Evolutionary conservation across 2,113 vertebrate species (phyloP), one percentile per base, ranked within the genome.

Genomic region (Sebastes fasciatus): DNA sequence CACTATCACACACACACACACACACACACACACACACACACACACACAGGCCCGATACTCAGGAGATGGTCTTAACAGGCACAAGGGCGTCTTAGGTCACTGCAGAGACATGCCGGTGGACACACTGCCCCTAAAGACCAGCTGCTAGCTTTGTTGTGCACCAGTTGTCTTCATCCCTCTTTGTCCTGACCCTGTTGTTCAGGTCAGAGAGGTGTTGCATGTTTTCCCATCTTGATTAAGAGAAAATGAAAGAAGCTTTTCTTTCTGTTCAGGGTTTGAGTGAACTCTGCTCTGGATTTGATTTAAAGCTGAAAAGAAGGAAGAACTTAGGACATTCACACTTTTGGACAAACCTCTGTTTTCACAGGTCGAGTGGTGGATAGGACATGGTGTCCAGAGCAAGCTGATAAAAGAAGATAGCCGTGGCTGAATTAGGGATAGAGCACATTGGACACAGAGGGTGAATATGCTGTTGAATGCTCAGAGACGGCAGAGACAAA

Each of bases 61-160:
- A 64, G 81, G 78, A 88, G 91, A 88, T 91, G 81, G 88, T 58
- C 61, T 88, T 74, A 92, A 84, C 86, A 93, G 88, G 74, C 85
- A 78, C 2, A 0, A 79, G 76, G 84, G 71, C 82, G 70, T 86
- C 79, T 88, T 69, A 89, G 89, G 88, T 94, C 92, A 93, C 79
- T 11, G 49, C 66, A 82, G 83, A 92, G 71, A 92, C 90, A 86
- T 84, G 67, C 74, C 46, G 1, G 69, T 72, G 68, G 70, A 89
- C 82, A 80, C 62, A 26, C 86, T 67, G 86, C 54, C 76, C 57
- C 66, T 84, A 70, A 87, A 83, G 83, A 82, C 83, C 79, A 67
- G 76, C 88, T 88, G 90, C 80, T 89, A 6, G 58, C 74, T 92
- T 87, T 86, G 79, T 88, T 83, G 67, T 12, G 57, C 19, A 45